These are phyloP conservation scores for Pseudochromis fuscus DNA, from an alignment of 2,797 vertebrate genomes.

Conservation along the genomic window DNA sequence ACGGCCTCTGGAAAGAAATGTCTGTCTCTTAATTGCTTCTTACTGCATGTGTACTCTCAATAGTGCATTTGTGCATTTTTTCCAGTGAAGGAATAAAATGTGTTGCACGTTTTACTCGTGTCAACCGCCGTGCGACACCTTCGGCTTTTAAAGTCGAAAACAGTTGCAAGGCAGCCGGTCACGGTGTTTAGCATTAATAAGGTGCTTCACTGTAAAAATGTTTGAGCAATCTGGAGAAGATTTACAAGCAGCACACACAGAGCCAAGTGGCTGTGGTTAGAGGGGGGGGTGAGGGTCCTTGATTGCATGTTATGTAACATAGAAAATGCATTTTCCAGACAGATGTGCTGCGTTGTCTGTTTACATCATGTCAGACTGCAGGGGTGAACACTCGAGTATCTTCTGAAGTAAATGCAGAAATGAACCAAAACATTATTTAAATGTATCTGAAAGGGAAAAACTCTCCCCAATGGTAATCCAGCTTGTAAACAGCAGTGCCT, in stretches of 20 bases:
- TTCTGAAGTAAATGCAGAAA: neutral
- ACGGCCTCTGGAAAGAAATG: conserved; percentile 23
- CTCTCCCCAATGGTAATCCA: neutral
- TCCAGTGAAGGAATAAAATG: conserved; percentile 1
- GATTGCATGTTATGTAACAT: conserved; percentile 41
- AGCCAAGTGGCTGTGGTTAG: conserved; percentile 3
- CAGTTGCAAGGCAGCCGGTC: conserved; percentile 18
- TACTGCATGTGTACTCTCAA: conserved; percentile 16
- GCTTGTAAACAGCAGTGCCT: no score
- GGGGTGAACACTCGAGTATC: neutral
- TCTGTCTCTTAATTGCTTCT: conserved; percentile 4
- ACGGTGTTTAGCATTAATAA: conserved; percentile 37
- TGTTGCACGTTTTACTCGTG: conserved; percentile 22
- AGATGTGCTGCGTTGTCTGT: conserved; percentile 7
- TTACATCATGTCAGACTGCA: conserved; percentile 1
- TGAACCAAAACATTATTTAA: neutral
- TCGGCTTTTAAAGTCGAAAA: conserved; percentile 27
- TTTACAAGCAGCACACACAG: conserved; percentile 37
- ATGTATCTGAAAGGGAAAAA: neutral
- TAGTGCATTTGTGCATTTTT: conserved; percentile 30
- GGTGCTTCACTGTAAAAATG: conserved; percentile 51
- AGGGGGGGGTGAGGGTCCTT: neutral
- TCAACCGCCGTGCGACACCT: conserved; percentile 24
- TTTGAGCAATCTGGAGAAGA: conserved; percentile 39
- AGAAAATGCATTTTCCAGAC: conserved; percentile 33